A percentile compares a stretch with the other conserved stretches of the same genome.
These are phyloP conservation scores for Zosterops hypoxanthus DNA, from an alignment of 2,113 vertebrate species.

Conservation along the genomic window DNA sequence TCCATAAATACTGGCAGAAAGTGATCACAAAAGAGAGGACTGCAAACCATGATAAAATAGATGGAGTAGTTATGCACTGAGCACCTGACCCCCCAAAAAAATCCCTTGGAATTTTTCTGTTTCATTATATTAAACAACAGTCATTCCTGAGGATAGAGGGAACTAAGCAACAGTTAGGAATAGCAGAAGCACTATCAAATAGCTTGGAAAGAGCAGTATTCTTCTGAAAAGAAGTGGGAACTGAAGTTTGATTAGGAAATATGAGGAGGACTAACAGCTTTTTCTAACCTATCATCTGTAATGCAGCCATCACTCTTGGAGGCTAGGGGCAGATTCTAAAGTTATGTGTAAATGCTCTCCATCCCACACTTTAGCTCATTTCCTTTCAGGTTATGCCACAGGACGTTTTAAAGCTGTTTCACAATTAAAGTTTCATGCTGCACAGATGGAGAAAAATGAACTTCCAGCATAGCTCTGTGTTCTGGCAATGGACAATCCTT, in stretches of 20 bases:
- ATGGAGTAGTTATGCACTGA: neutral
- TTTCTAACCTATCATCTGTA: neutral
- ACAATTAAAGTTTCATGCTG: conserved; percentile 24
- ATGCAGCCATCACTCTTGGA: neutral
- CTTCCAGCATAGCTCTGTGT: neutral
- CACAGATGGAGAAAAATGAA: conserved; percentile 34
- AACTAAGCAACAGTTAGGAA: neutral
- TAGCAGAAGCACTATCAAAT: neutral
- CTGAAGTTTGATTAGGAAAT: neutral
- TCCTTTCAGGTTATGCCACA: conserved; percentile 14
- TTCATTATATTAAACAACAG: neutral
- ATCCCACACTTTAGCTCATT: neutral
- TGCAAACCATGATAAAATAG: neutral
- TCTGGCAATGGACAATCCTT: neutral
- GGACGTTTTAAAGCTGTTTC: neutral
- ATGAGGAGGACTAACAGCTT: neutral
- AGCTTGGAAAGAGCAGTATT: neutral
- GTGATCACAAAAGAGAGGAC: neutral
- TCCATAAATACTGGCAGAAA: neutral
- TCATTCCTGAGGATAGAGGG: neutral
- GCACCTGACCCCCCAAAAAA: neutral
- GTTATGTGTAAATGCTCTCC: neutral
- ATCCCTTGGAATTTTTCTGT: neutral
- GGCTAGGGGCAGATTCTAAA: neutral
- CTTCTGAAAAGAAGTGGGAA: neutral